Base-by-base conservation (phyloP, 2,888 invertebrate species). In the Ashinkailepas kermadecensis region DNA sequence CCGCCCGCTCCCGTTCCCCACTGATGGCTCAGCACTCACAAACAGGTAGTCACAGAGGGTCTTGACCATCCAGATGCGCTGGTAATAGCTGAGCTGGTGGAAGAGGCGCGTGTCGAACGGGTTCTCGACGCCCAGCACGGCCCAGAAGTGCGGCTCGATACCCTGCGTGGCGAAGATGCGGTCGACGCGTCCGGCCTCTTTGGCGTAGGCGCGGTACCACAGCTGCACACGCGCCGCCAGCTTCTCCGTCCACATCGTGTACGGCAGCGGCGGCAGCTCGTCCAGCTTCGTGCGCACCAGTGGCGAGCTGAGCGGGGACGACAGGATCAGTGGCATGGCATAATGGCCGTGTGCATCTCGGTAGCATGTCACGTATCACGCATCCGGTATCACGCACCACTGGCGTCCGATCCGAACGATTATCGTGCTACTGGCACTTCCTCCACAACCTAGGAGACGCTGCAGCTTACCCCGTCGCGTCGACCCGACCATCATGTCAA, bases 31-130 rank as follows among this genome's bases (percentile, higher is more conserved):
- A 39, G 4, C 58, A 85, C 88, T 86, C 85, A 88, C 88, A 86
- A 88, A 81, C 81, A 87, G 86, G 83, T 86, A 84, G 85, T 91
- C 91, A 87, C 91, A 91, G 74, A 91, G 86, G 65, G 89, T 88
- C 86, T 91, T 91, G 67, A 91, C 85, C 70, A 91, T 86, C 90
- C 90, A 91, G 13, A 90, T 89, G 85, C 88, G 87, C 84, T 89
- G 88, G 84, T 88, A 89, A 81, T 89, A 89, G 21, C 86, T 87
- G 79, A 91, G 86, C 81, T 90, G 88, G 85, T 90, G 90, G 85
- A 90, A 91, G 74, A 87, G 87, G 82, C 87, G 88, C 81, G 87
- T 88, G 59, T 88, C 88, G 80, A 90, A 85, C 13, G 89, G 88
- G 84, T 89, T 89, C 81, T 86, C 86, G 59, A 84, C 82, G 4